Evolutionary conservation across 2,888 invertebrate genomes (phyloP).

Genomic region (Euproctis similis): DNA sequence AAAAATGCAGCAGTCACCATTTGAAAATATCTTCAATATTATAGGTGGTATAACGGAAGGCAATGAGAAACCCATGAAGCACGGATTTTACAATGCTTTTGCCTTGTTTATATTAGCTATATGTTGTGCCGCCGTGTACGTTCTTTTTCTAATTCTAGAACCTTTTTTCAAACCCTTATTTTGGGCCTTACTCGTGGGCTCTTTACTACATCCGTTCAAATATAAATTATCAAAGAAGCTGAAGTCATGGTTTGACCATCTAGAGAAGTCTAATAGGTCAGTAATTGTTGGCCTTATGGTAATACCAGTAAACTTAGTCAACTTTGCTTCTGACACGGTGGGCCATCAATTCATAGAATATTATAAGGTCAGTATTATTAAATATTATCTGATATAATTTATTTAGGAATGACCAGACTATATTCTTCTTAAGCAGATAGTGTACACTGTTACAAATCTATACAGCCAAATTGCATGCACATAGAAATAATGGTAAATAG

Average conservation of each 20-base stretch:
- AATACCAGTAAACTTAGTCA: slow-evolving; percentile 85
- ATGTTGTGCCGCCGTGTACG: slow-evolving; percentile 82
- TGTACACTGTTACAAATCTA: too few relatives aligned
- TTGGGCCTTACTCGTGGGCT: slow-evolving; percentile 98
- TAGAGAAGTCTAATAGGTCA: slow-evolving; percentile 81
- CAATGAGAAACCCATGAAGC: slow-evolving; percentile 92
- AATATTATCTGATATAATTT: too few relatives aligned
- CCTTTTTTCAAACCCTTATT: slow-evolving; percentile 95
- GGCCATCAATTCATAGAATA: slow-evolving; percentile 82
- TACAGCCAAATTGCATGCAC: too few relatives aligned
- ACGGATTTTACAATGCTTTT: slow-evolving; percentile 92
- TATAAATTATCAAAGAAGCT: slow-evolving; percentile 84
- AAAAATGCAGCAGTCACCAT: slow-evolving; percentile 72
- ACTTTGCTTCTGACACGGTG: slow-evolving; percentile 83
- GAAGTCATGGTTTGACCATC: slow-evolving; percentile 84
- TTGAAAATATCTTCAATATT: slow-evolving; percentile 82
- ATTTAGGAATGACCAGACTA: too few relatives aligned
- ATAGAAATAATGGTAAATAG: too few relatives aligned
- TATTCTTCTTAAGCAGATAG: too few relatives aligned
- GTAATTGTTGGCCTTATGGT: slow-evolving; percentile 75
- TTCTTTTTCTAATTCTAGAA: slow-evolving; percentile 88
- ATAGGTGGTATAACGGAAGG: slow-evolving; percentile 82
- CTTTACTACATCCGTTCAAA: slow-evolving; percentile 97
- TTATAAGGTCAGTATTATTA: slow-evolving; percentile 64
- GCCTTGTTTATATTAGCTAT: slow-evolving; percentile 85